A percentile compares a stretch with the other conserved stretches of the same genome.
These are phyloP conservation scores for Priocnemis perturbator DNA, from an alignment of 2,888 invertebrate species.

Conservation along the genomic window DNA sequence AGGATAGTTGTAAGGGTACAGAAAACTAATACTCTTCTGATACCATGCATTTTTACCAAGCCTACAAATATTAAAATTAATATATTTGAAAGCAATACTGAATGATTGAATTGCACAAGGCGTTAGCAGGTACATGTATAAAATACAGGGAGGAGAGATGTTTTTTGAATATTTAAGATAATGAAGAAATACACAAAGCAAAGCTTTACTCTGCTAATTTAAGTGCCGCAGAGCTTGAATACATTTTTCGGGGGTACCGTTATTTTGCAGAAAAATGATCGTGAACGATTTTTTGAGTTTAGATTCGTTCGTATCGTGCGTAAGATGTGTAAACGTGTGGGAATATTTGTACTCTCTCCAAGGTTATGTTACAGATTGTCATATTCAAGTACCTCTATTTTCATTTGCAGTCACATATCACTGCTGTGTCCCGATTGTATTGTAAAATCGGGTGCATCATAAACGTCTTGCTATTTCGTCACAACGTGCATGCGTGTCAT, in stretches of 20 bases:
- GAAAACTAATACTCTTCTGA: slow-evolving; percentile 86
- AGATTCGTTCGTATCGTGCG: no score
- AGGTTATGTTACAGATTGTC: background rate
- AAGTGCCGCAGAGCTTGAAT: no score
- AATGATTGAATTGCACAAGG: background rate
- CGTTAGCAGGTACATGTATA: background rate
- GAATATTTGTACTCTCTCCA: background rate
- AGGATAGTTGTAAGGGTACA: slow-evolving; percentile 86
- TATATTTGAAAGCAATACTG: background rate
- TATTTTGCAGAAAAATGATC: no score
- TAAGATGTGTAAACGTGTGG: background rate
- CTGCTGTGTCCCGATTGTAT: no score
- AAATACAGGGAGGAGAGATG: background rate
- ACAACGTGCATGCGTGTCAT: no score
- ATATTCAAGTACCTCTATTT: no score
- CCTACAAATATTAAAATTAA: slow-evolving; percentile 20
- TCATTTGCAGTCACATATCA: no score
- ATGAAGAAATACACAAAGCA: background rate
- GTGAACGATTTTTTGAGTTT: no score
- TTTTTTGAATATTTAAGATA: background rate
- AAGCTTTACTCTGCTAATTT: no score
- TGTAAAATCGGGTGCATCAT: no score
- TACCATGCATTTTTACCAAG: slow-evolving; percentile 83
- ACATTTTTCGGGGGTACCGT: no score
- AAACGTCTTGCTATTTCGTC: no score